Evolutionary conservation across 2,888 invertebrate genomes (phyloP).

Genomic region (Caenorhabditis becei): DNA sequence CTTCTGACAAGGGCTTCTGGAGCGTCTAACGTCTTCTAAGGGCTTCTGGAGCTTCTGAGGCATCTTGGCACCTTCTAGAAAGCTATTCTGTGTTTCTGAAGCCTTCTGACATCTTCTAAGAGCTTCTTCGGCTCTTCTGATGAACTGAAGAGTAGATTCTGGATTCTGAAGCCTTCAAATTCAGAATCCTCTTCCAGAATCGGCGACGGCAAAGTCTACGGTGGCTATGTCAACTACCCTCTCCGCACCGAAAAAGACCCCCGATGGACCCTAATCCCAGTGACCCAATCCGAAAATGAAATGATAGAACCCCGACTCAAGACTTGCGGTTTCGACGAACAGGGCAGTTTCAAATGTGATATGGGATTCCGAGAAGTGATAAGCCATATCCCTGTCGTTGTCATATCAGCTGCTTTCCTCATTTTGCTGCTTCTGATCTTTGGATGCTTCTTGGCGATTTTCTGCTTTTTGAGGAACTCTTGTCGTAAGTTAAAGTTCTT

Average conservation of each 20-base stretch:
- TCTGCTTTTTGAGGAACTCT: slow-evolving; percentile 59
- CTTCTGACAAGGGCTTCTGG: no score
- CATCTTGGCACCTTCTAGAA: no score
- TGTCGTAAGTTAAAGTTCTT: slow-evolving; percentile 47
- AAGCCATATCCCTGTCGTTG: slow-evolving; percentile 57
- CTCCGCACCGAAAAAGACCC: slow-evolving; percentile 67
- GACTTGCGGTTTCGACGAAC: slow-evolving; percentile 72
- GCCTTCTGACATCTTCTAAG: no score
- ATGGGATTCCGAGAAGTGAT: slow-evolving; percentile 67
- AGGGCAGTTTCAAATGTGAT: slow-evolving; percentile 73
- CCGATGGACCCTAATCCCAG: slow-evolving; percentile 72
- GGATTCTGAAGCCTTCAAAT: neutral
- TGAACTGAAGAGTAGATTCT: slow-evolving; percentile 4
- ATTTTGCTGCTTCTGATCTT: slow-evolving; percentile 55
- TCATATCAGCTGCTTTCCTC: slow-evolving; percentile 58
- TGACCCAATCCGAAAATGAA: slow-evolving; percentile 72
- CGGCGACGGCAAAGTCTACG: slow-evolving; percentile 75
- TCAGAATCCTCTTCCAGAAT: slow-evolving; percentile 59
- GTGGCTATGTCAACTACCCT: slow-evolving; percentile 77
- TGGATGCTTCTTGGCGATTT: slow-evolving; percentile 43
- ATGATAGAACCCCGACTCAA: slow-evolving; percentile 72
- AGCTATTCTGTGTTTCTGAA: no score
- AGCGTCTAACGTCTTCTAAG: no score
- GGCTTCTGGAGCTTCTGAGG: no score
- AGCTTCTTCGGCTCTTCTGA: no score